Conservation (phyloP, 2,113 vertebrate genomes). For the Prionailurus viverrinus region DNA sequence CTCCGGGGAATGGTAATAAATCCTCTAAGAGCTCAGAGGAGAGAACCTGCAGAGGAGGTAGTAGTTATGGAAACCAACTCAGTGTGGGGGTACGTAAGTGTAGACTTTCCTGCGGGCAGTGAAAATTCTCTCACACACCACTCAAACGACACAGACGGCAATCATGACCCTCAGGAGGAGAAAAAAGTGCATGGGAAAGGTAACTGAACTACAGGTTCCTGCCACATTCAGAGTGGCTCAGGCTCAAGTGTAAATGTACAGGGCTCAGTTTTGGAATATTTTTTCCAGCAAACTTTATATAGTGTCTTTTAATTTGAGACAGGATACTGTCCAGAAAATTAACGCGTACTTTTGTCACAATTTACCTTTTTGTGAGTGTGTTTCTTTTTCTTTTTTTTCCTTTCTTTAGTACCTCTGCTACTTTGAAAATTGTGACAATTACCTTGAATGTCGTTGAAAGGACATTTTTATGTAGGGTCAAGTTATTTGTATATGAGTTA, state of each 20-base stretch:
- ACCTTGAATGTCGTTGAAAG: conserved; percentile 92
- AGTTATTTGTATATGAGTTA: conserved; percentile 95
- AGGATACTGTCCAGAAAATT: conserved; percentile 90
- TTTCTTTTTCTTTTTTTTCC: conserved; percentile 26
- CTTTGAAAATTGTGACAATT: conserved; percentile 92
- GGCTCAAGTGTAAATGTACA: conserved; percentile 93
- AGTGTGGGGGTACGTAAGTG: conserved; percentile 98
- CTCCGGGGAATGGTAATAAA: conserved; percentile 95
- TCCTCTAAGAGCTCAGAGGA: conserved; percentile 97
- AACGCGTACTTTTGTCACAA: conserved; percentile 90
- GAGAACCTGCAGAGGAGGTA: conserved; percentile 92
- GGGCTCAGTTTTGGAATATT: conserved; percentile 91
- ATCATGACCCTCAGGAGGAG: conserved; percentile 96
- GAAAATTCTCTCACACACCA: conserved; percentile 98
- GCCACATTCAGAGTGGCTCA: conserved; percentile 97
- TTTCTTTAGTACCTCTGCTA: conserved; percentile 93
- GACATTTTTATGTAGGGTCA: conserved; percentile 92
- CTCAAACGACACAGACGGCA: conserved; percentile 99
- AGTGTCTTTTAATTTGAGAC: conserved; percentile 91
- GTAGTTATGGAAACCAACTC: conserved; percentile 93
- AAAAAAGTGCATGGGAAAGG: conserved; percentile 95
- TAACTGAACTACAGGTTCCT: conserved; percentile 96
- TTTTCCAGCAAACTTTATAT: conserved; percentile 90
- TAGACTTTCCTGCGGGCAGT: conserved; percentile 99
- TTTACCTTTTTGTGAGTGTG: conserved; percentile 87